Base-by-base conservation (phyloP, 2,888 invertebrate species). In the Apamea monoglypha region DNA sequence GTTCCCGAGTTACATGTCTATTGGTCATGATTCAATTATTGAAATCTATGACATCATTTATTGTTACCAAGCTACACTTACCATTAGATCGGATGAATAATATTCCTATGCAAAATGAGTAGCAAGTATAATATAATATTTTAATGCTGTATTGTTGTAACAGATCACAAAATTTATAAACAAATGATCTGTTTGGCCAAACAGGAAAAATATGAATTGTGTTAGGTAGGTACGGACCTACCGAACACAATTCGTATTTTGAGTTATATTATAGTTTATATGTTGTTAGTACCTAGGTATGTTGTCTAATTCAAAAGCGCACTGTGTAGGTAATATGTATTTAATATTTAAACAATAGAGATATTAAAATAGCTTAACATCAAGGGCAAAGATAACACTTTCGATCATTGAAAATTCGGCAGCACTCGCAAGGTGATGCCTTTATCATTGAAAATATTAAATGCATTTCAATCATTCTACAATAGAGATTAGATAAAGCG, bases 351-450 rank as follows among this genome's bases (percentile, higher is more conserved):
- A 83, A 87, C 75, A 81, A 89, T 84, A 82, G 80, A 87, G 73
- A 81, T 82, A 87, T 80, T 78, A 82, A 85, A 88, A 86, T 87
- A 87, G 84, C 87, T 87, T 85, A 85, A 75, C 82, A 79, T 79
- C 91, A 93, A 93, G 92, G 93, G 88, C 90, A 91, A 83, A 84
- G 90, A 90, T 92, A 92, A 89, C 90, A 80, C 81, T 90, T 90
- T 91, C 89, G 81, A 90, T 88, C 81, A 87, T 87, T 82, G 82
- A 86, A 87, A 88, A 88, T 83, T 88, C 83, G 84, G 82, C 80
- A 84, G 81, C 81, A 83, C 81, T 85, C 78, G 76, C 81, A 89
- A 88, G 88, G 87, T 88, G 85, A 90, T 87, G 76, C 81, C 74
- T 79, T 75, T 87, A 86, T 84, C 87, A 67, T 80, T 81, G 76